Percentiles rank a stretch among this genome's conserved stretches.
Evolutionary conservation across 2,888 invertebrate species (phyloP).

Genomic region (Lagria hirta): DNA sequence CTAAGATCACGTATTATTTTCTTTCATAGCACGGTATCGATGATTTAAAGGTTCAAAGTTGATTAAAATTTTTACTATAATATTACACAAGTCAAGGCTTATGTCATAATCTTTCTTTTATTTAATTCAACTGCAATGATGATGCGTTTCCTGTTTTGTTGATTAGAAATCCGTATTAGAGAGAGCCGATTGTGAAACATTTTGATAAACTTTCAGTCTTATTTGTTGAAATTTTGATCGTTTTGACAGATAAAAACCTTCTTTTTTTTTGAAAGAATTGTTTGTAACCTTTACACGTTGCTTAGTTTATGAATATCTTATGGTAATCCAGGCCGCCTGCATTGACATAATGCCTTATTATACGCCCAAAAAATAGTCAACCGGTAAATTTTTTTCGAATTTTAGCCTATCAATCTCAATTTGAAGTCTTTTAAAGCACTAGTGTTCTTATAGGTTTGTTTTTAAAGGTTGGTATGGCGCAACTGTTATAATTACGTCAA

Average conservation of each 20-base stretch:
- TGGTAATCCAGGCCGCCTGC: slow-evolving; percentile 7
- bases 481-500: too few species aligned
- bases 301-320: slow-evolving; percentile 10
- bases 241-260: too few species aligned
- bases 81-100: slow-evolving; percentile 1
- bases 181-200: slow-evolving; percentile 1
- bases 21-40: slow-evolving; percentile 1
- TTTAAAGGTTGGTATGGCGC: too few species aligned
- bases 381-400: not conserved
- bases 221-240: too few species aligned
- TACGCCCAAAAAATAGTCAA: slow-evolving; percentile 2
- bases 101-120: slow-evolving; percentile 3
- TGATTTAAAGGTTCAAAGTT: slow-evolving; percentile 13
- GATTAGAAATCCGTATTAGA: slow-evolving; percentile 1
- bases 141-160: slow-evolving; percentile 2
- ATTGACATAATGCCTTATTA: not conserved
- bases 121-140: not conserved
- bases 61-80: not conserved
- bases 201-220: too few species aligned
- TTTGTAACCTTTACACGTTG: too few species aligned
- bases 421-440: too few species aligned
- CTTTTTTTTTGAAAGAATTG: too few species aligned
- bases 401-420: too few species aligned
- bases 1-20: slow-evolving; percentile 14
- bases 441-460: too few species aligned